Conservation (phyloP, 2,888 invertebrate genomes). For the Apeira syringaria region DNA sequence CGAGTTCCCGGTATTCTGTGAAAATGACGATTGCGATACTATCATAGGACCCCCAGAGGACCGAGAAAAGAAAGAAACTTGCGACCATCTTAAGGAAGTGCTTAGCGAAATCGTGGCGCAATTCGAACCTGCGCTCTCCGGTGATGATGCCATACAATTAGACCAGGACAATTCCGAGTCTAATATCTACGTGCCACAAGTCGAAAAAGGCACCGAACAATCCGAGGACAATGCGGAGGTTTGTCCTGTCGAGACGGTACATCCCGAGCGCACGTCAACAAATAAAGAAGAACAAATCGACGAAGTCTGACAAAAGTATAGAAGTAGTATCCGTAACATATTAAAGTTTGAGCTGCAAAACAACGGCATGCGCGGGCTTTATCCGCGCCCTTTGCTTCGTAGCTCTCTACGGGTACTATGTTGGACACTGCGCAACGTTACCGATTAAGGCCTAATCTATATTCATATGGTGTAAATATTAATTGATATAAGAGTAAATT, state of each 20-base stretch:
- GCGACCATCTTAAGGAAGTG: constrained; percentile 72
- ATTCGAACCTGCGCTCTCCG: constrained; percentile 60
- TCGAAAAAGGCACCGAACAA: constrained; percentile 29
- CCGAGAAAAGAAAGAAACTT: constrained; percentile 54
- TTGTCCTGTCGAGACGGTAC: constrained; percentile 1
- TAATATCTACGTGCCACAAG: background rate
- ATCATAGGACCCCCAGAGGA: constrained; percentile 32
- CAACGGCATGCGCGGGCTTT: background rate
- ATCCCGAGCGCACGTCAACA: constrained; percentile 5
- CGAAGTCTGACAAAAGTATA: constrained; percentile 28
- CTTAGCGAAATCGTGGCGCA: constrained; percentile 65
- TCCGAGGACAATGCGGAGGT: constrained; percentile 1
- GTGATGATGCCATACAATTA: constrained; percentile 37
- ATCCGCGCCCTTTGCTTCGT: background rate
- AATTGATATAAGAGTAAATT: constrained; percentile 1
- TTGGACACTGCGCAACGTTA: background rate
- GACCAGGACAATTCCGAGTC: too few species aligned
- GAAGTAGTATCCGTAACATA: background rate
- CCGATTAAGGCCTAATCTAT: constrained; percentile 1
- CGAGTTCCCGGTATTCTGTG: constrained; percentile 48
- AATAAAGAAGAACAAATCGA: constrained; percentile 6
- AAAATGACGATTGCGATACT: constrained; percentile 50
- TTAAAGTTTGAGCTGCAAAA: background rate
- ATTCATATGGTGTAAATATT: constrained; percentile 6
- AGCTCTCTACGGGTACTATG: background rate